Evolutionary conservation across 2,797 vertebrate species (phyloP).

Genomic region (Peromyscus melanophrys): DNA sequence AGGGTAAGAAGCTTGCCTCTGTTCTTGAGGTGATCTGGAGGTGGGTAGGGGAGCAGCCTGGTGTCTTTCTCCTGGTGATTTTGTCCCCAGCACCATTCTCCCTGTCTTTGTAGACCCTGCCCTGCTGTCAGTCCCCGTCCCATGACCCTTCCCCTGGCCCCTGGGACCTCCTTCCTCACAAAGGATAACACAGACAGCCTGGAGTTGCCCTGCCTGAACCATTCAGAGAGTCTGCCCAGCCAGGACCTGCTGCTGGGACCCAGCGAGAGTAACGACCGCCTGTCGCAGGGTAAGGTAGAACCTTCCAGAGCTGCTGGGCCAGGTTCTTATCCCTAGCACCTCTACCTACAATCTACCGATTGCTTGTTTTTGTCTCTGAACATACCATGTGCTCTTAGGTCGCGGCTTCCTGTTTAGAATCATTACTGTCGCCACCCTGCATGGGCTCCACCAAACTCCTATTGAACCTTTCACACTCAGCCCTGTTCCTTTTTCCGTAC

Average conservation of each 20-base stretch:
- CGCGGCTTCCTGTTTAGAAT: background rate
- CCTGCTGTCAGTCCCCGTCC: conserved; percentile 77
- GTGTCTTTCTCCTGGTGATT: background rate
- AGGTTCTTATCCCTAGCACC: background rate
- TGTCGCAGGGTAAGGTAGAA: conserved; percentile 92
- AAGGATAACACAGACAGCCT: conserved; percentile 92
- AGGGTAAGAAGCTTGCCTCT: conserved; percentile 88
- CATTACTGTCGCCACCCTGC: background rate
- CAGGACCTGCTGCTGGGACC: conserved; percentile 91
- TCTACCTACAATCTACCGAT: background rate
- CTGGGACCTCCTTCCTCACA: conserved; percentile 76
- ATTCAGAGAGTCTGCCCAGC: conserved; percentile 90
- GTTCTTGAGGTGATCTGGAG: background rate
- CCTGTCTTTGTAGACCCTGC: conserved; percentile 79
- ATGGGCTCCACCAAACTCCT: background rate
- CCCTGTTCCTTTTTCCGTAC: background rate
- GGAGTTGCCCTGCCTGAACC: conserved; percentile 90
- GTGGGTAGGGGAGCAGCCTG: background rate
- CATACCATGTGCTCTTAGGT: background rate
- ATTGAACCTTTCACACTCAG: background rate
- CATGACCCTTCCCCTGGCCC: conserved; percentile 80
- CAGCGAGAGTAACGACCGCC: conserved; percentile 92
- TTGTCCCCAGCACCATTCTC: conserved; percentile 7
- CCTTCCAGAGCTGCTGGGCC: rapidly evolving
- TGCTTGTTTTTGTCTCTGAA: background rate